These are phyloP conservation scores for Chelonoidis abingdonii DNA, from an alignment of 2,113 vertebrate genomes.

Conservation along the genomic window DNA sequence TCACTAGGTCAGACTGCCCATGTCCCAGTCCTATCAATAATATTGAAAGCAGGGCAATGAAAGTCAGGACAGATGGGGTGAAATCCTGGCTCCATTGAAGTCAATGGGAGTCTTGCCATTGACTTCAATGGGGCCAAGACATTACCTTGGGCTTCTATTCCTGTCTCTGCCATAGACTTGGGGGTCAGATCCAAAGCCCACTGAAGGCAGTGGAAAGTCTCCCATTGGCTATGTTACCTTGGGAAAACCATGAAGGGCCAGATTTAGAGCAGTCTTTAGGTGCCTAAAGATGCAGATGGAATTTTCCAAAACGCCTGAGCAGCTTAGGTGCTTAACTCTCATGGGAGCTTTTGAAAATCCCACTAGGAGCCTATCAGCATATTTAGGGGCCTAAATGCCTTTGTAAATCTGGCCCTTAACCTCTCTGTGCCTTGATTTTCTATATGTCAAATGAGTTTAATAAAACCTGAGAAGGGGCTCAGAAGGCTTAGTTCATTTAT, in stretches of 20 bases:
- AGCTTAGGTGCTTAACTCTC: not conserved
- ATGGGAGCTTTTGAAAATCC: constrained; percentile 3
- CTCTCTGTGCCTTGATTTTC: not conserved
- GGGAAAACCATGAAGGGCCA: not conserved
- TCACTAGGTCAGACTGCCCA: no score
- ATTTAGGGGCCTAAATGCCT: not conserved
- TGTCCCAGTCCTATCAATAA: not conserved
- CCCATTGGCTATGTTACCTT: not conserved
- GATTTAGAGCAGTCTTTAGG: not conserved
- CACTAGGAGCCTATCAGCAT: not conserved
- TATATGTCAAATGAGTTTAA: not conserved
- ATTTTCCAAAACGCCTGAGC: not conserved
- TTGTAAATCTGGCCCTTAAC: not conserved
- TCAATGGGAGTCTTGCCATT: not conserved
- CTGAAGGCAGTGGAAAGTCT: not conserved
- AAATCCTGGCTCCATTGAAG: not conserved
- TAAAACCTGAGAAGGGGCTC: not conserved
- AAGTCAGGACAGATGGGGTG: not conserved
- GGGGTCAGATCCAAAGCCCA: not conserved
- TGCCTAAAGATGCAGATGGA: not conserved
- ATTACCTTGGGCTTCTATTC: not conserved
- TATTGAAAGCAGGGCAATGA: not conserved
- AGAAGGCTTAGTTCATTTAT: not conserved
- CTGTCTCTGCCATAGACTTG: not conserved
- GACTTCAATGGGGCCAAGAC: not conserved